Evolutionary conservation across 1,140 invertebrate species (phyloP).

Genomic region (Steinernema feltiae): DNA sequence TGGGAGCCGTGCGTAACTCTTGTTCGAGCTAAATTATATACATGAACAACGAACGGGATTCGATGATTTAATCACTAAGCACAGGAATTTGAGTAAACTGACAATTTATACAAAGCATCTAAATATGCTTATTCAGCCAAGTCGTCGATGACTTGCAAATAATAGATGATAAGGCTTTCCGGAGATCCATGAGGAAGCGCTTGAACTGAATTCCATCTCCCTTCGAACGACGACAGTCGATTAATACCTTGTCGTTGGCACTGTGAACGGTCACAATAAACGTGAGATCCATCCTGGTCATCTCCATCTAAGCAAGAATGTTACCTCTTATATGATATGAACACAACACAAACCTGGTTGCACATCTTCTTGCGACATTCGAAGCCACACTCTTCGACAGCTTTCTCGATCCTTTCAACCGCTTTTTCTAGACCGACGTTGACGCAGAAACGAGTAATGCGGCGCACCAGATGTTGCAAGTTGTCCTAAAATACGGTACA

Average conservation of each 20-base stretch:
- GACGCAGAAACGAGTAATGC: slow-evolving; percentile 40
- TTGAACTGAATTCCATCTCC: slow-evolving; percentile 13
- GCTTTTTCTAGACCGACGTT: slow-evolving; percentile 13
- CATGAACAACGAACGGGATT: too few relatives aligned
- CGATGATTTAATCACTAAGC: too few relatives aligned
- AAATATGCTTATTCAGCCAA: background rate
- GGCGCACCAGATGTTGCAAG: slow-evolving; percentile 28
- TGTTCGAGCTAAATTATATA: too few relatives aligned
- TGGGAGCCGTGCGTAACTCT: too few relatives aligned
- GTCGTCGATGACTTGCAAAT: background rate
- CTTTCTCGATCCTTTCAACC: slow-evolving; percentile 21
- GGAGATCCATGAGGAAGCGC: background rate
- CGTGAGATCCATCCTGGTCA: background rate
- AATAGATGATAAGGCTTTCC: background rate
- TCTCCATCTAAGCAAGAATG: slow-evolving; percentile 5
- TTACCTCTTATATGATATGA: slow-evolving; percentile 3
- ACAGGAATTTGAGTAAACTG: too few relatives aligned
- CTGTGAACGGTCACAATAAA: slow-evolving; percentile 11
- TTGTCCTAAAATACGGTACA: slow-evolving; percentile 20
- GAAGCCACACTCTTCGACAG: background rate
- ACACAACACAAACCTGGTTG: background rate
- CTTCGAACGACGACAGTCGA: slow-evolving; percentile 12
- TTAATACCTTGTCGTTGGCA: background rate
- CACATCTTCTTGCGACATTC: background rate
- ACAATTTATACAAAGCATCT: too few relatives aligned